Percentiles rank a stretch among this genome's conserved stretches.
Evolutionary conservation across 2,113 vertebrate species (phyloP).

Genomic region (Chamaea fasciata): DNA sequence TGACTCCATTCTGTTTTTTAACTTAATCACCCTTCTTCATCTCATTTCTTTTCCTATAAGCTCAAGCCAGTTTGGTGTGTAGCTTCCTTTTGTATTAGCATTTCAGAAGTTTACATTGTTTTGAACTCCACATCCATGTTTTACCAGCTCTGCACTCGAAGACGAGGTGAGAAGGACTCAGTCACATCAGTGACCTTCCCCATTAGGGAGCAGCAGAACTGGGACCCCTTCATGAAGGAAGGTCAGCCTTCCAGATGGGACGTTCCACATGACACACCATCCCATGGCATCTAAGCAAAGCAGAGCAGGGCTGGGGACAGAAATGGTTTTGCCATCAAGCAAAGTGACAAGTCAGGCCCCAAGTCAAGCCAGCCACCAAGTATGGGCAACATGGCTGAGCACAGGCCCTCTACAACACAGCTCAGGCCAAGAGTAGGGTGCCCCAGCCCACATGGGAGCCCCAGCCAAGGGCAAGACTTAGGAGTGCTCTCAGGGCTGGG

Average conservation of each 20-base stretch:
- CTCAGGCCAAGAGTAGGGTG: background rate
- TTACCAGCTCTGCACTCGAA: background rate
- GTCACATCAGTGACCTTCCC: background rate
- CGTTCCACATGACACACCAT: background rate
- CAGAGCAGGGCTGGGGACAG: background rate
- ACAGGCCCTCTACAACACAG: background rate
- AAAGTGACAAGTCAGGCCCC: background rate
- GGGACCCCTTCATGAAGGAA: background rate
- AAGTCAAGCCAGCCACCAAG: background rate
- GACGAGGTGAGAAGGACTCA: background rate
- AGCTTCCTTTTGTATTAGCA: background rate
- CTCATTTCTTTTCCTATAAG: background rate
- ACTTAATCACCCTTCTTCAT: background rate
- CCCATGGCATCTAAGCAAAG: fast-evolving
- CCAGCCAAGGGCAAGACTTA: background rate
- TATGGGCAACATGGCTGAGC: background rate
- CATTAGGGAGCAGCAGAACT: background rate
- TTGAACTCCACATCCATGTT: background rate
- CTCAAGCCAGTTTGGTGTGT: background rate
- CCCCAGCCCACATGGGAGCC: background rate
- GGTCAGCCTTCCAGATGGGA: background rate
- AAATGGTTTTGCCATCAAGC: background rate
- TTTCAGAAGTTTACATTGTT: background rate
- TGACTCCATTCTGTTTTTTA: background rate
- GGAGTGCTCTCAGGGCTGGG: background rate